phyloP scores from a whole-genome alignment of 2,888 invertebrate species.

The Hirtodrosophila histrioides region DNA sequence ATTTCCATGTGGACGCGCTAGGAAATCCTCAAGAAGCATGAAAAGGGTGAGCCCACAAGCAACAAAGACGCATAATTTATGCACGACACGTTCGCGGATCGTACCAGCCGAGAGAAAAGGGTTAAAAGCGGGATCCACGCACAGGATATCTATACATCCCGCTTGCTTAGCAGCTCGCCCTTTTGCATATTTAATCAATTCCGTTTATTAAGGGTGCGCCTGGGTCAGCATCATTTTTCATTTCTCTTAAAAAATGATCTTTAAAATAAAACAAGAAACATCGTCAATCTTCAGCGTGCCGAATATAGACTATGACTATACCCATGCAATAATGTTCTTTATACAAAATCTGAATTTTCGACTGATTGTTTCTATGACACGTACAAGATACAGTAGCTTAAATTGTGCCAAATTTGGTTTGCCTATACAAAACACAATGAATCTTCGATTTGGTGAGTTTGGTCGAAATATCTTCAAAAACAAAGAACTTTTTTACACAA shows the following conservation, averaged over 20 bases:
- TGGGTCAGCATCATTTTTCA: conserved; percentile 75
- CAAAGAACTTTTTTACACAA: no score
- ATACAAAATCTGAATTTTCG: no score
- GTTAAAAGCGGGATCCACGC: conserved; percentile 63
- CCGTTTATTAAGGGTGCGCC: conserved; percentile 59
- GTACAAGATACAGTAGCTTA: no score
- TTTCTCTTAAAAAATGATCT: conserved; percentile 45
- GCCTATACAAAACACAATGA: no score
- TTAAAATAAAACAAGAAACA: conserved; percentile 66
- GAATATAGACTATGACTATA: no score
- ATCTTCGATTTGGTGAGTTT: no score
- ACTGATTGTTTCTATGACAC: no score
- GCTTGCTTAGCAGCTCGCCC: conserved; percentile 27
- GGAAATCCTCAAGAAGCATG: conserved; percentile 57
- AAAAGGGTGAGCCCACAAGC: conserved; percentile 65
- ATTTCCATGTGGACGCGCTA: conserved; percentile 79
- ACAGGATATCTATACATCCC: conserved; percentile 60
- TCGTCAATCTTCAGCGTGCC: no score
- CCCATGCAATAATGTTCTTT: no score
- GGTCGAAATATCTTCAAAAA: no score
- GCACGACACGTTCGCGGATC: conserved; percentile 78
- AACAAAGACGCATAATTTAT: conserved; percentile 70
- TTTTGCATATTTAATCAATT: conserved; percentile 80
- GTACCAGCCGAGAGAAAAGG: conserved; percentile 60
- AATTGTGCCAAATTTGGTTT: no score